phyloP scores from a whole-genome alignment of 2,113 vertebrate genomes.

The Aspidoscelis tigris region DNA sequence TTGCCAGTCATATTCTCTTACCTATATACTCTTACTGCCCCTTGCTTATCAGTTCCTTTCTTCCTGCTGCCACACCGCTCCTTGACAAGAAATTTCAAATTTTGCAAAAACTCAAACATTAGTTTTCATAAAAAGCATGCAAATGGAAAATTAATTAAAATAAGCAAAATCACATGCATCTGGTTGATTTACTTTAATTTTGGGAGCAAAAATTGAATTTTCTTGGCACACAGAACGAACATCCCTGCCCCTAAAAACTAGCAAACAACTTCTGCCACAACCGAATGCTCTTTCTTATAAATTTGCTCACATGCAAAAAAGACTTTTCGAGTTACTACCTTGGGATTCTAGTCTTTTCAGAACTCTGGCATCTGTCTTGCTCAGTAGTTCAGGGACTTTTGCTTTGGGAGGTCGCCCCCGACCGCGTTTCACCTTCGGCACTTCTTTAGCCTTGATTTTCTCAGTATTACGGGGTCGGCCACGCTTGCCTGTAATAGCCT shows the following conservation, averaged over 20 bases:
- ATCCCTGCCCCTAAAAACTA: conserved; percentile 20
- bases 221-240: conserved; percentile 28
- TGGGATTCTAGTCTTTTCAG: conserved; percentile 87
- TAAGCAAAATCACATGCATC: conserved; percentile 33
- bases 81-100: conserved; percentile 48
- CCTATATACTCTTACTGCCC: conserved; percentile 38
- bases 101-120: conserved; percentile 45
- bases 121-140: conserved; percentile 34
- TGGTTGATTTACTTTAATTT: conserved; percentile 32
- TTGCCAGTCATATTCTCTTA: conserved; percentile 34
- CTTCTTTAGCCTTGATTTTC: conserved; percentile 75
- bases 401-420: conserved; percentile 91
- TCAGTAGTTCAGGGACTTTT: conserved; percentile 86
- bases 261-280: conserved; percentile 22
- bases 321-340: conserved; percentile 70
- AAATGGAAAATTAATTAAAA: conserved; percentile 18
- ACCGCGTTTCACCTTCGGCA: conserved; percentile 72
- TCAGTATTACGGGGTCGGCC: conserved; percentile 95
- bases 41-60: conserved; percentile 41
- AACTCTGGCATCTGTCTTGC: conserved; percentile 87
- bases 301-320: conserved; percentile 7
- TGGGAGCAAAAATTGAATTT: conserved; percentile 43
- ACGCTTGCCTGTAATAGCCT: conserved; percentile 94
- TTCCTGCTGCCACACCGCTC: conserved; percentile 43
- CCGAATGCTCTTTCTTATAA: conserved; percentile 6